Conservation (phyloP, 2,797 vertebrate species). For the Hydrolagus colliei region DNA sequence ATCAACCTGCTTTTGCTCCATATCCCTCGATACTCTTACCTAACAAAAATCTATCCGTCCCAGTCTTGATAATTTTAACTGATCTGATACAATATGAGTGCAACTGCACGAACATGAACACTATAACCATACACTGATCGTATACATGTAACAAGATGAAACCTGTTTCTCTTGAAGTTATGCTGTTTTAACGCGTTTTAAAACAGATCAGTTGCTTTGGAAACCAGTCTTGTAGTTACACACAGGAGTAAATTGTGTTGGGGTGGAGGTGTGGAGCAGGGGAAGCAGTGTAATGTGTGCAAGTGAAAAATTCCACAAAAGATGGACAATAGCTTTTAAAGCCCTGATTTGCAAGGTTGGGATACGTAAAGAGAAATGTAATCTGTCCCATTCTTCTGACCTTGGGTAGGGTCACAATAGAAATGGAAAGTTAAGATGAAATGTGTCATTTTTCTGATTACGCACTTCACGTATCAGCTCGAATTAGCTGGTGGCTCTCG, state of each 20-base stretch:
- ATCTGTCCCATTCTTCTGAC: background rate
- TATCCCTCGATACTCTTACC: too few species aligned
- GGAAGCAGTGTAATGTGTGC: background rate
- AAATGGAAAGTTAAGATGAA: background rate
- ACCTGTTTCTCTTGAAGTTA: background rate
- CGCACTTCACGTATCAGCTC: background rate
- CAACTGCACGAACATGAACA: background rate
- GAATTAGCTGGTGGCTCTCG: background rate
- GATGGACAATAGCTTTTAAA: background rate
- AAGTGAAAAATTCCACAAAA: background rate
- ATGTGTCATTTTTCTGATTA: background rate
- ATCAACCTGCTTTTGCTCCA: too few species aligned
- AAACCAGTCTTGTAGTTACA: background rate
- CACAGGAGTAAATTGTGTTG: background rate
- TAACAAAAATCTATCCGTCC: too few species aligned
- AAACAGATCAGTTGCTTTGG: background rate
- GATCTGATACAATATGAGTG: too few species aligned
- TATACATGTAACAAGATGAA: background rate
- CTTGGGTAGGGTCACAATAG: background rate
- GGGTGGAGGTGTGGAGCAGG: too few species aligned
- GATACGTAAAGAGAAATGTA: background rate
- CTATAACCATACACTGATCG: background rate
- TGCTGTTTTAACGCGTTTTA: background rate
- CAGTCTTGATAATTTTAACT: too few species aligned
- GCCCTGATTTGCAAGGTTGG: background rate